Evolutionary conservation across 2,797 vertebrate species (phyloP).

Genomic region (Catostomus latipinnis): DNA sequence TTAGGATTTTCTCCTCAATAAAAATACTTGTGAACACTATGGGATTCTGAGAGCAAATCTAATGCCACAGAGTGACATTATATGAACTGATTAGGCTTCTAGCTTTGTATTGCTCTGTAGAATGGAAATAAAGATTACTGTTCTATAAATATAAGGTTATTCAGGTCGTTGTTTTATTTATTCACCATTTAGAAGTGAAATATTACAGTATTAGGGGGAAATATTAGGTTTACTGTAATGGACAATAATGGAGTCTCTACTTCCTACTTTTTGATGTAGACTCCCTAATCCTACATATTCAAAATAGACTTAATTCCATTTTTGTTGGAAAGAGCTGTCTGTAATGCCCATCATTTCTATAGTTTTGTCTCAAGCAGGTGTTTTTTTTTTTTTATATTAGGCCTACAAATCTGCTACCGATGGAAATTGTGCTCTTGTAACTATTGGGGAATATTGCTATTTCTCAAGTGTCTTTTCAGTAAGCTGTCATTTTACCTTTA

Average conservation of each 20-base stretch:
- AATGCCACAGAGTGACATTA: not conserved
- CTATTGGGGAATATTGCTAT: not conserved
- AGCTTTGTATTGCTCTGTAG: not conserved
- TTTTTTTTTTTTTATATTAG: not conserved
- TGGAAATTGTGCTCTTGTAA: not conserved
- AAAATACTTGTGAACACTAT: not conserved
- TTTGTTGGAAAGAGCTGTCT: not conserved
- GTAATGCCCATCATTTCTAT: not conserved
- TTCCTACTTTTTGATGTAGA: not conserved
- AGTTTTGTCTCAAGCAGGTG: not conserved
- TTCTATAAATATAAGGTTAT: not conserved
- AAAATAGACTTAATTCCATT: not conserved
- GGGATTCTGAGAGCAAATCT: not conserved
- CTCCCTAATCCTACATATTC: not conserved
- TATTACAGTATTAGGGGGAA: not conserved
- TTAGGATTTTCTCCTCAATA: not conserved
- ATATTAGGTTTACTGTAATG: not conserved
- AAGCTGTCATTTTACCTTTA: not conserved
- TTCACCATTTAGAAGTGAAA: not conserved
- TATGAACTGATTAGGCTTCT: not conserved
- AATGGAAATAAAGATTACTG: not conserved
- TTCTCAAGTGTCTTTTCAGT: not conserved
- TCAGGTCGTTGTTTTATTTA: not conserved
- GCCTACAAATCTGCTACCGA: not conserved
- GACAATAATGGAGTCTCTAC: not conserved